phyloP scores from a whole-genome alignment of 1,140 invertebrate species.

The Gerris buenoi region DNA sequence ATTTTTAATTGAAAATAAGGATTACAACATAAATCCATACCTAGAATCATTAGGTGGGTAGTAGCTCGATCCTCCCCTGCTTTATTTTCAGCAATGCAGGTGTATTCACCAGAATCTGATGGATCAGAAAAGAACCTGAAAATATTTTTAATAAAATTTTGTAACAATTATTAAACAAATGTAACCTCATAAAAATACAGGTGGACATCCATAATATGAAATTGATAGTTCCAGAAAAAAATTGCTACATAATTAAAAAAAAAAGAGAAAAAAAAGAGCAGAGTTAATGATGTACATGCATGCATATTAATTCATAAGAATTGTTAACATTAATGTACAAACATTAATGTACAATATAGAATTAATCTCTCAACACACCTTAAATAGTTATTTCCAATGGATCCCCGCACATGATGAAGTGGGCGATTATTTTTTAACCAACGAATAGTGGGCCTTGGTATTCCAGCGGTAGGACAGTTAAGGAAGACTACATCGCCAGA shows the following conservation, averaged over 20 bases:
- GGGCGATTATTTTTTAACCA: constrained; percentile 9
- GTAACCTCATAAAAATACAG: no score
- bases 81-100: constrained; percentile 16
- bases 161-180: no score
- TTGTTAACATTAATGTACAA: no score
- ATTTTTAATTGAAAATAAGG: neutral
- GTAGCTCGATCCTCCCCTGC: constrained; percentile 9
- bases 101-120: constrained; percentile 18
- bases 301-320: no score
- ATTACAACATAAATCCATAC: neutral
- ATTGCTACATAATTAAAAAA: no score
- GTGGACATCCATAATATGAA: no score
- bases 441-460: constrained; percentile 12
- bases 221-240: no score
- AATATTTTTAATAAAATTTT: no score
- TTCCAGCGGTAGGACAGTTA: constrained; percentile 17
- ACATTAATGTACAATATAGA: no score
- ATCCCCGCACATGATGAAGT: neutral
- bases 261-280: no score
- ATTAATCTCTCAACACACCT: no score
- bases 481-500: constrained; percentile 17
- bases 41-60: constrained; percentile 10
- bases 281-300: no score
- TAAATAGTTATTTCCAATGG: constrained; percentile 3
- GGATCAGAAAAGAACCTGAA: constrained; percentile 10